Evolutionary conservation across 2,888 invertebrate genomes (phyloP).

Genomic region (Dendrolimus pini): DNA sequence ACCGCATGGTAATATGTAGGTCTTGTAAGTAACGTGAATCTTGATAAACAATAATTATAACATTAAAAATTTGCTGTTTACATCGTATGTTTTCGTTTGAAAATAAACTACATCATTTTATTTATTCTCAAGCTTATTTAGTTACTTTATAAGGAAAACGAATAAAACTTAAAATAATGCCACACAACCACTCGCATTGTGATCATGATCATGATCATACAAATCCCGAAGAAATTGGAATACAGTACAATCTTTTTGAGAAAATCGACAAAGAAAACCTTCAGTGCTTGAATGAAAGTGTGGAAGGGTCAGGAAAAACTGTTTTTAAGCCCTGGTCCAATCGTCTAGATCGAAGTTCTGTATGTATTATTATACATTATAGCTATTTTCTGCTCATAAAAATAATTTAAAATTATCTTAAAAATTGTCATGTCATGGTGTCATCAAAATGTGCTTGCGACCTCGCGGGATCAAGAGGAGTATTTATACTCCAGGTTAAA

Average conservation of each 20-base stretch:
- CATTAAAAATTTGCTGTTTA: too few relatives aligned
- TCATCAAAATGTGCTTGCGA: too few relatives aligned
- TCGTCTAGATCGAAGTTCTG: constrained; percentile 84
- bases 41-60: too few relatives aligned
- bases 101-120: too few relatives aligned
- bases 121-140: too few relatives aligned
- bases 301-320: constrained; percentile 90
- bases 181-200: constrained; percentile 78
- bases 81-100: too few relatives aligned
- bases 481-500: too few relatives aligned
- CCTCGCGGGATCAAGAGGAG: too few relatives aligned
- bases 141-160: too few relatives aligned
- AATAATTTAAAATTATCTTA: neutral
- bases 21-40: too few relatives aligned
- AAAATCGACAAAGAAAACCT: constrained; percentile 93
- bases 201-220: constrained; percentile 78
- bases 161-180: constrained; percentile 46
- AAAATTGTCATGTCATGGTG: too few relatives aligned
- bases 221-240: constrained; percentile 82
- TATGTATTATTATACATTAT: constrained; percentile 43
- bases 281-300: constrained; percentile 92
- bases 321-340: constrained; percentile 96
- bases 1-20: too few relatives aligned
- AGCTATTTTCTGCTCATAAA: constrained; percentile 1
- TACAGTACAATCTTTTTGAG: constrained; percentile 89